Conservation (phyloP, 2,797 vertebrate species). For the Lindbergichthys nudifrons region DNA sequence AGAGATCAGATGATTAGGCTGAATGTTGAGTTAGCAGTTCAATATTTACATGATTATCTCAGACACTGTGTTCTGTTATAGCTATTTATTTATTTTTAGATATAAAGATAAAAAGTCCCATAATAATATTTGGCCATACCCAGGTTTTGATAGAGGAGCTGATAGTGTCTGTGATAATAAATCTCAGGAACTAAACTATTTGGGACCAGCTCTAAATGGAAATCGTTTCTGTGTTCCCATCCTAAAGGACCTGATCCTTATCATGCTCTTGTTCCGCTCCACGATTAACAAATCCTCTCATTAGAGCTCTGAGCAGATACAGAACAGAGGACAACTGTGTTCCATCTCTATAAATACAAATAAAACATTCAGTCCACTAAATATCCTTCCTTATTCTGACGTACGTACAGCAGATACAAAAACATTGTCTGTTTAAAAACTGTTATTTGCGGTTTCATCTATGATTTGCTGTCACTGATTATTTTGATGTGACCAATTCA, state of each 20-base stretch:
- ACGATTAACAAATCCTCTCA: conserved; percentile 9
- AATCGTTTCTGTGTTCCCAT: conserved; percentile 16
- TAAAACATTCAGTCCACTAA: neutral
- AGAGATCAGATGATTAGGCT: neutral
- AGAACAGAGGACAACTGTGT: neutral
- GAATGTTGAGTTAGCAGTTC: conserved; percentile 17
- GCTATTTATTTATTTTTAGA: neutral
- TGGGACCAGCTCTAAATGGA: conserved; percentile 21
- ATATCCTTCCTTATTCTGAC: conserved; percentile 9
- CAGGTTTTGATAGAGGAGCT: conserved; percentile 9
- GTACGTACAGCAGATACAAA: neutral
- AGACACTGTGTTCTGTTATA: neutral
- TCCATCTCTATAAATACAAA: conserved; percentile 5
- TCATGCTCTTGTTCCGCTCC: neutral
- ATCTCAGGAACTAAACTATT: conserved; percentile 23
- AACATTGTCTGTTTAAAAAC: neutral
- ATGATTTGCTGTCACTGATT: neutral
- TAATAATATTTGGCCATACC: neutral
- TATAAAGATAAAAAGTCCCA: conserved; percentile 14
- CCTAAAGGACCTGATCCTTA: conserved; percentile 22
- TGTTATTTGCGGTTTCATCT: neutral
- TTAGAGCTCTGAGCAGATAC: conserved; percentile 3
- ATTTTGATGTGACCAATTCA: neutral
- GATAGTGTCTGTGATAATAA: neutral
- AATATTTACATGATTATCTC: conserved; percentile 9